Evolutionary conservation across 2,888 invertebrate genomes (phyloP), one percentile per base, ranked within the genome.

Genomic region (Pammene aurita): DNA sequence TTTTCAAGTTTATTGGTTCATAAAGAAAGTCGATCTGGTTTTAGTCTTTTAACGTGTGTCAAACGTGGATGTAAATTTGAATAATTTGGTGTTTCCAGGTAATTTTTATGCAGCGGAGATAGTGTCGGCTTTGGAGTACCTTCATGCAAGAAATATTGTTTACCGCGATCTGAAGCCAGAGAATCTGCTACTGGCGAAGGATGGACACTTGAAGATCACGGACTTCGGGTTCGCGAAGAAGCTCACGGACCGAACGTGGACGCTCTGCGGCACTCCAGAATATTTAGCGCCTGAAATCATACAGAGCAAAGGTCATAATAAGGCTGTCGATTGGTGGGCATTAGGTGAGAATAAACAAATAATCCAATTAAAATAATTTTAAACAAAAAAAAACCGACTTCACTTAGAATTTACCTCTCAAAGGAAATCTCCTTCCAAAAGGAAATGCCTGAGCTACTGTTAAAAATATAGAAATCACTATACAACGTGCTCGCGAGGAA

Each of bases 281-380:
- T 99, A 99, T 88, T 93, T 99, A 73, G 99, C 99, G 56, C 98
- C 98, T 13, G 98, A 99, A 92, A 98, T 99, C 75, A 98, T 99
- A 77, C 98, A 98, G 87, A 98, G 98, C 78, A 98, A 98, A 93
- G 99, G 99, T 46, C 99, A 99, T 91, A 99, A 99, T 85, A 98
- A 97, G 85, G 98, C 98, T 7, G 99, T 99, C 0, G 99, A 99
- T 85, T 99, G 98, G 98, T 99, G 99, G 99, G 98, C 99, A 18
- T 93, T 99, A 81, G 99, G 96, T 96, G 86, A 88, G 93, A 79
- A 66, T 42, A 55, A 14, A 26, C 7, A 41, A 35, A 14, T 58
- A 42, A 18, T 7, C 16, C 13, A 13, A 1, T 44, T 44, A 44
- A 44, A 13, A 11, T 10, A 44, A n/a, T n/a, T n/a, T n/a, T n/a